Evolutionary conservation across 2,113 vertebrate species (phyloP).

Genomic region (Petaurus breviceps): DNA sequence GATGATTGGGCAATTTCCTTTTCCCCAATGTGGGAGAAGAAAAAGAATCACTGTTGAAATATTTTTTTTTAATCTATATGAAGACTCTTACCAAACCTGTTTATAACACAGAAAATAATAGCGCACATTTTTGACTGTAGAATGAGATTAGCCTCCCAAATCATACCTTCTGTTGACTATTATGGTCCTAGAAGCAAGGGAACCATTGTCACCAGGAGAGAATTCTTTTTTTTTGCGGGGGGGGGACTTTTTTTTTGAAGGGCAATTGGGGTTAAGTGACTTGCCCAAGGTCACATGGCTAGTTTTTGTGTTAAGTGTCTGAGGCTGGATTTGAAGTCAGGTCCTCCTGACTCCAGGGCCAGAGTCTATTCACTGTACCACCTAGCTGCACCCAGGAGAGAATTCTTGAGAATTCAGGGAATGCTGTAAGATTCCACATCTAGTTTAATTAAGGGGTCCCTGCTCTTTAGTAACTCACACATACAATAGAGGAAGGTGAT

Average conservation of each 20-base stretch:
- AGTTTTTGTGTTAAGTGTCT: too few relatives aligned
- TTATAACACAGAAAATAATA: not conserved
- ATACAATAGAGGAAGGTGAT: not conserved
- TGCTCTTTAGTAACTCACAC: not conserved
- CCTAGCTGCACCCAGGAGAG: too few relatives aligned
- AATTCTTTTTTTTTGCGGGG: too few relatives aligned
- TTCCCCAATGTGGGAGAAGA: not conserved
- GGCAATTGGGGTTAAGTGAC: too few relatives aligned
- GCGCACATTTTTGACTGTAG: not conserved
- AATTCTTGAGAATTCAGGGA: too few relatives aligned
- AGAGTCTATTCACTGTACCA: too few relatives aligned
- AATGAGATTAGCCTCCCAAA: not conserved
- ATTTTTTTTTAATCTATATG: not conserved
- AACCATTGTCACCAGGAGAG: not conserved
- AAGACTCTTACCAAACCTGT: not conserved
- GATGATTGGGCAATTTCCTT: not conserved
- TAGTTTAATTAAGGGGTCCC: not conserved
- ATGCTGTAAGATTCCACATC: not conserved
- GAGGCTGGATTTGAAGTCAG: too few relatives aligned
- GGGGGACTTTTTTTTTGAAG: too few relatives aligned
- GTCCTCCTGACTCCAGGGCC: too few relatives aligned
- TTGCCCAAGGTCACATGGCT: too few relatives aligned
- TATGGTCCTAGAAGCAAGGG: not conserved
- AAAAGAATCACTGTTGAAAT: not conserved
- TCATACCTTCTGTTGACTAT: not conserved